Base-by-base conservation (phyloP, 2,113 vertebrate genomes). In the Corythoichthys haematopterus region DNA sequence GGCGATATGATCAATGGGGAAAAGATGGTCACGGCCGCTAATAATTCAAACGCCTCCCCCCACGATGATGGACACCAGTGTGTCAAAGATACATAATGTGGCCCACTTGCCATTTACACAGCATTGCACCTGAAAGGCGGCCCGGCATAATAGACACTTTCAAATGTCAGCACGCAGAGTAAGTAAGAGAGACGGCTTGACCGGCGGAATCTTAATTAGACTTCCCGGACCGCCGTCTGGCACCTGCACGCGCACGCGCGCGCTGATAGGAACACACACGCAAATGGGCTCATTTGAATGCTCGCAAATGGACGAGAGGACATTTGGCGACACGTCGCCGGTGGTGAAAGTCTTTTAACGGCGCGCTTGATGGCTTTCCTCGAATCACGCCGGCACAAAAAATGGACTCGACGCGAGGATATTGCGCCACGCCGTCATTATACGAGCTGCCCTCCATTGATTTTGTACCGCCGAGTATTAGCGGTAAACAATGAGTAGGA, bases 151-250 rank as follows among this genome's bases (percentile, higher is more conserved):
- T 92, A 92, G 91, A 93, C 90, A 91, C 90, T 92, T 93, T 90
- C 89, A 92, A 93, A 92, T 93, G 92, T 92, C 92, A 93, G 88
- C 85, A 85, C 91, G 91, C 90, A 91, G 90, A 91, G 90, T 92
- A 91, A 91, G 91, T 91, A 92, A 91, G 89, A 87, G 88, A 89
- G 90, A 92, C 81, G 64, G 84, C 80, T n/a, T n/a, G n/a, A n/a
- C n/a, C 79, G 69, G 10, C 12, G 35, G 91, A 92, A 92, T 92
- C 88, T 88, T 91, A 93, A 93, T 93, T 91, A 93, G 91, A 86
- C 85, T 80, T 79, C 79, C 64, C 55, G 70, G 57, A 62, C 63
- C 7, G 59, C 80, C 64, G 79, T 76, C 80, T 79, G 57, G 82
- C 79, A 69, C 11, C 20, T 28, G 47, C 58, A 58, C 45, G 14